Evolutionary conservation across 2,888 invertebrate genomes (phyloP).

Genomic region (Pherbina coryleti): DNA sequence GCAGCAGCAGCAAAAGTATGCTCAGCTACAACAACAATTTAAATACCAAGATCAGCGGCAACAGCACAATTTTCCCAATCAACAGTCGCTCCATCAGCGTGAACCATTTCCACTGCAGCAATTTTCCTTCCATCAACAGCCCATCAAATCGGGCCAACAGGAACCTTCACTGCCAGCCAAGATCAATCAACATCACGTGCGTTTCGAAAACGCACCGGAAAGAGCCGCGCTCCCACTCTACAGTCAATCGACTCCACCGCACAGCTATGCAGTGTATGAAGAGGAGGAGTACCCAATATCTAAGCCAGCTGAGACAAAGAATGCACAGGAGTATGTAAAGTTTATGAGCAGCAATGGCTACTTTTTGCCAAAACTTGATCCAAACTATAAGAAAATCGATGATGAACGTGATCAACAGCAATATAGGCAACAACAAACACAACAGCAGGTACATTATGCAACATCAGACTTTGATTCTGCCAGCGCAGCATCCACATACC

Average conservation of each 20-base stretch:
- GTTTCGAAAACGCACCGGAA: conserved; percentile 40
- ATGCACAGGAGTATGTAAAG: conserved; percentile 64
- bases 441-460: conserved; percentile 49
- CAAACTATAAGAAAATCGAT: conserved; percentile 63
- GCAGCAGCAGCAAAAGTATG: conserved; percentile 55
- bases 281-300: conserved; percentile 47
- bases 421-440: conserved; percentile 50
- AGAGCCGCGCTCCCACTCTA: conserved; percentile 16
- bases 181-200: conserved; percentile 30
- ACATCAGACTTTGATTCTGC: conserved; percentile 23
- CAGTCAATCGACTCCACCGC: conserved; percentile 26
- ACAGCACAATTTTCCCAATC: conserved; percentile 39
- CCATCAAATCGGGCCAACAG: background rate
- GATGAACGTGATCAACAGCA: conserved; percentile 53
- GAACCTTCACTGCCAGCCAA: conserved; percentile 14
- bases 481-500: conserved; percentile 35
- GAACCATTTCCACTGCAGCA: background rate
- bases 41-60: conserved; percentile 30
- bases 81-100: conserved; percentile 27
- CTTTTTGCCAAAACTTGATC: conserved; percentile 63
- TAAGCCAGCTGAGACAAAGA: conserved; percentile 48
- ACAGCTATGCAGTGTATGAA: conserved; percentile 55
- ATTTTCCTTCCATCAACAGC: conserved; percentile 23
- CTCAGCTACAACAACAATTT: conserved; percentile 33
- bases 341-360: conserved; percentile 67